Percentiles rank a stretch among this genome's conserved stretches.
Conservation (phyloP, 2,113 vertebrate genomes). For the Aramus guarauna region DNA sequence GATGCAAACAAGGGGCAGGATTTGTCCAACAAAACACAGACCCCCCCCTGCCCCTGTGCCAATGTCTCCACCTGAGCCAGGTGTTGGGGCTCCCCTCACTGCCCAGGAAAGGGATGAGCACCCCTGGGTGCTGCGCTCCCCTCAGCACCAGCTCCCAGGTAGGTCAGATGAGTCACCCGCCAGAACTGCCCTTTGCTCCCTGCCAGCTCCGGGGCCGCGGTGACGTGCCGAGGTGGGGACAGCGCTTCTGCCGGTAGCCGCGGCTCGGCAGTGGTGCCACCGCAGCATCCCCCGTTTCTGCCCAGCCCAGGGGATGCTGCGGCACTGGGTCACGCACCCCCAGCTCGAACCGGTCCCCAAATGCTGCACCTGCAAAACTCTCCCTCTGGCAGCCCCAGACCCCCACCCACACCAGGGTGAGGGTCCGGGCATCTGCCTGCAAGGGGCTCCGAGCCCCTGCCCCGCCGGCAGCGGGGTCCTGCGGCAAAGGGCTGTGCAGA, state of each 20-base stretch:
- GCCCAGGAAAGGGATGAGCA: background rate
- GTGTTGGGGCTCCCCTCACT: rapidly evolving
- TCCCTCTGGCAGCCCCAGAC: background rate
- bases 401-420: rapidly evolving
- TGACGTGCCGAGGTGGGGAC: rapidly evolving
- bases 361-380: rapidly evolving
- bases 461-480: background rate
- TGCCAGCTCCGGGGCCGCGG: rapidly evolving
- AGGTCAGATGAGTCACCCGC: background rate
- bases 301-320: rapidly evolving
- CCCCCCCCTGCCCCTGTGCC: rapidly evolving
- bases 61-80: rapidly evolving
- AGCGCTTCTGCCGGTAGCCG: rapidly evolving
- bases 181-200: background rate
- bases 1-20: background rate
- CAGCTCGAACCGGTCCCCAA: rapidly evolving
- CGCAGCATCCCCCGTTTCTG: background rate
- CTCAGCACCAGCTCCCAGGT: background rate
- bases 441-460: background rate
- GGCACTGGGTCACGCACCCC: rapidly evolving
- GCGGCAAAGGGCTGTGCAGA: background rate
- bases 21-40: rapidly evolving
- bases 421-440: rapidly evolving
- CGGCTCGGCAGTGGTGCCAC: background rate
- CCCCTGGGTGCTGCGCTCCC: background rate